Base-by-base conservation (phyloP, 1,140 invertebrate species). In the Tetragonula clypearis region DNA sequence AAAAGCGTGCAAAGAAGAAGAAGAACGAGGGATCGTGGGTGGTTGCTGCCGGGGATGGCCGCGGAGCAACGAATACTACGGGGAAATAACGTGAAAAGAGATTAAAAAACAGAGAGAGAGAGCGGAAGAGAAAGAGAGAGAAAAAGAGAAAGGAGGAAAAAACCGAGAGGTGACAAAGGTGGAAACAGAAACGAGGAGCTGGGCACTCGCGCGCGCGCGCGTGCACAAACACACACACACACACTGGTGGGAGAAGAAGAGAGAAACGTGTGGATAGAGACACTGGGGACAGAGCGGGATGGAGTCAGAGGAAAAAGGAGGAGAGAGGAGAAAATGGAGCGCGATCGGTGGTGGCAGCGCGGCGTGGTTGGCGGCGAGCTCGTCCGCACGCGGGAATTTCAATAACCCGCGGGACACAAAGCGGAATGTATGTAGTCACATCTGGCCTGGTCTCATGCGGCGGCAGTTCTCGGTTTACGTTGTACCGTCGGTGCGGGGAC, bases 381-480 rank as follows among this genome's bases (percentile, higher is more conserved):
- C 77, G 87, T 73, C 82, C 87, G 86, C 81, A 88, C 85, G 92
- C 87, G 90, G 78, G 89, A 93, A 94, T 93, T 94, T 93, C 87
- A 89, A 85, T 90, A 91, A 92, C 93, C 93, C 93, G 92, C 93
- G 89, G 93, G 92, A 93, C 87, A 94, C 91, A 90, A 92, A 91
- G 90, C 90, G 89, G 88, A 87, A 90, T 91, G 82, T 84, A 49
- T 84, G 91, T 92, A 92, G 92, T 93, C 91, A 91, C 93, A 94
- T 93, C 91, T 94, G 94, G 92, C 84, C 84, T 83, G 91, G 90
- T 94, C 94, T 92, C 93, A 94, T 92, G 93, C 92, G 86, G 90
- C 87, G 86, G 84, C 88, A 82, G 87, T 87, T 89, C 88, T 90
- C 86, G 88, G 91, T 94, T 93, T 93, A 93, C 88, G 92, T 92